phyloP scores from a whole-genome alignment of 2,113 vertebrate genomes.

The Addax nasomaculatus region DNA sequence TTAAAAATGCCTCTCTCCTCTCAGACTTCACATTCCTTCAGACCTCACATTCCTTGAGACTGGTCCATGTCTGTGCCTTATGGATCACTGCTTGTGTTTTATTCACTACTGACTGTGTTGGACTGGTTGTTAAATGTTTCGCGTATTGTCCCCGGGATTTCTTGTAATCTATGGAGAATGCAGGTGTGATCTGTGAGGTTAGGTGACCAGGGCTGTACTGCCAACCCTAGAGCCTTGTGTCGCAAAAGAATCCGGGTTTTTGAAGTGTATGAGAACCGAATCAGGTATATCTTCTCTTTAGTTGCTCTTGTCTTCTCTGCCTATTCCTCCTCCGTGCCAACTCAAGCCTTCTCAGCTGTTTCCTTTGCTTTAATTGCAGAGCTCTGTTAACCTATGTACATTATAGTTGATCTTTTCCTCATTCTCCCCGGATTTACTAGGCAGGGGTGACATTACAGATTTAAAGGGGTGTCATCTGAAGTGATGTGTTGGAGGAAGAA shows the following conservation, averaged over 20 bases:
- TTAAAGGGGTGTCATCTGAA: not conserved
- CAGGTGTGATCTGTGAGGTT: not conserved
- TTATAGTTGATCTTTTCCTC: not conserved
- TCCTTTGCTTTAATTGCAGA: not conserved
- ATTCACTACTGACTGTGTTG: not conserved
- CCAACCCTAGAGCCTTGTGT: not conserved
- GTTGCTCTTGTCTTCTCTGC: not conserved
- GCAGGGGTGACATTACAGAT: not conserved
- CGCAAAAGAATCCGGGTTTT: not conserved
- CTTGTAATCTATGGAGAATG: not conserved
- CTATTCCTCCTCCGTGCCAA: not conserved
- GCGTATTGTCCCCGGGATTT: not conserved
- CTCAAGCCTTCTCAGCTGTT: not conserved
- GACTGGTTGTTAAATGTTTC: not conserved
- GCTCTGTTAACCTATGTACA: not conserved
- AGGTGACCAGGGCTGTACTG: not conserved
- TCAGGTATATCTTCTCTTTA: not conserved
- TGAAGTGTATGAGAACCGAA: not conserved
- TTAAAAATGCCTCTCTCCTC: not conserved
- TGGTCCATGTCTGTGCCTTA: not conserved
- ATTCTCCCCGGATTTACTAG: not conserved
- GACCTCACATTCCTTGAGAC: not conserved
- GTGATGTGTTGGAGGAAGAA: not conserved
- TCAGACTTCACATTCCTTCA: not conserved
- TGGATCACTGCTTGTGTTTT: not conserved